phyloP scores from a whole-genome alignment of 2,113 vertebrate species.

The Petroica traversi region DNA sequence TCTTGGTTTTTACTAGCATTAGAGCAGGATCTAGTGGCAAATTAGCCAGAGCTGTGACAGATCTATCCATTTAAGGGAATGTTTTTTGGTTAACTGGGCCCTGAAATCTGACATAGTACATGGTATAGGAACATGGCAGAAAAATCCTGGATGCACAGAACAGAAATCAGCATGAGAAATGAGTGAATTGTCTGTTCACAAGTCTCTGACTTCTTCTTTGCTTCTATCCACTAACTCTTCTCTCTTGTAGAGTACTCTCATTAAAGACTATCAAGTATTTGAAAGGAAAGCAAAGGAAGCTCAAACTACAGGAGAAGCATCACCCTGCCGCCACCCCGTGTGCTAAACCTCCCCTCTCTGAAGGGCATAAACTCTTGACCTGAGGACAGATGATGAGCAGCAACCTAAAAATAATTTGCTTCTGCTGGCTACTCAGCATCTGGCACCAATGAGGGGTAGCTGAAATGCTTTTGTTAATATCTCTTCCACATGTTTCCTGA shows the following conservation, averaged over 20 bases:
- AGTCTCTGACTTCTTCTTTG: background rate
- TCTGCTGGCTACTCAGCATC: slow-evolving; percentile 3
- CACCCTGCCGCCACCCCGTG: background rate
- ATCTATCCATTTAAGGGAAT: background rate
- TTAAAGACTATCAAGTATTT: background rate
- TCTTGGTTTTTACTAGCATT: background rate
- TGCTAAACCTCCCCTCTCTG: background rate
- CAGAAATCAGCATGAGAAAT: background rate
- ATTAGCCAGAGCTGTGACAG: background rate
- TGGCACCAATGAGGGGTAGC: background rate
- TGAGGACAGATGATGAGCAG: background rate
- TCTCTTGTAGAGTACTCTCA: background rate
- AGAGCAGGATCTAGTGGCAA: background rate
- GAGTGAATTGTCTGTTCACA: background rate
- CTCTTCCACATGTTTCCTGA: slow-evolving; percentile 30
- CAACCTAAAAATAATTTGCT: background rate
- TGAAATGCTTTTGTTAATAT: slow-evolving; percentile 15
- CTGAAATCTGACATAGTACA: background rate
- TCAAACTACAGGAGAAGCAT: background rate
- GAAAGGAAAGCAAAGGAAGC: background rate
- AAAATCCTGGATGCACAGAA: background rate
- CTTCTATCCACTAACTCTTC: background rate
- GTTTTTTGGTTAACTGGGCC: background rate
- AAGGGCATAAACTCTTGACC: background rate
- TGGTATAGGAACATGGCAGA: background rate